Evolutionary conservation across 1,140 invertebrate genomes (phyloP).

Genomic region (Globodera rostochiensis): DNA sequence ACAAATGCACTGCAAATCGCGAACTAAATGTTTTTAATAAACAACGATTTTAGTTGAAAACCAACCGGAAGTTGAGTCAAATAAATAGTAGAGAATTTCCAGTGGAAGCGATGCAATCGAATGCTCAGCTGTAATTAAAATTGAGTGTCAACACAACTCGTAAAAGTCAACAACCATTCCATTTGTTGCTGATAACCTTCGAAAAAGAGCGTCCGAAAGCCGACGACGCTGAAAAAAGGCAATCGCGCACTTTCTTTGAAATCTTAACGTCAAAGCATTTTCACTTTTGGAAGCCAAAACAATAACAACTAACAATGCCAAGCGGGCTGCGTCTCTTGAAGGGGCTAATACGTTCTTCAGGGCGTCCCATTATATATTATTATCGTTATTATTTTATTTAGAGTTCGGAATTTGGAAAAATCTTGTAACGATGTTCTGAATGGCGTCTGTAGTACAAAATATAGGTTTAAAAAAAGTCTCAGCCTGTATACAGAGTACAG

Average conservation of each 20-base stretch:
- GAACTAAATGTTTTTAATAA: neutral
- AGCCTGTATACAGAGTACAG: no score
- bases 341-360: conserved; percentile 1
- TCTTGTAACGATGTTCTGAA: no score
- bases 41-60: neutral
- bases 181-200: neutral
- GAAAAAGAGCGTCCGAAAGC: conserved; percentile 7
- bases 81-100: conserved; percentile 23
- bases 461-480: no score
- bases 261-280: neutral
- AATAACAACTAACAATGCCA: neutral
- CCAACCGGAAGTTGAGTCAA: conserved; percentile 13
- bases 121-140: neutral
- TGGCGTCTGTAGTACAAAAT: neutral
- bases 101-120: conserved; percentile 20
- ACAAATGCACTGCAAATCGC: conserved; percentile 6
- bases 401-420: no score
- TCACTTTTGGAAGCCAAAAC: neutral
- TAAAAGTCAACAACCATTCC: neutral
- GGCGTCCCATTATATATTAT: conserved; percentile 2
- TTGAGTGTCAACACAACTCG: no score
- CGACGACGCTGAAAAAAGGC: neutral
- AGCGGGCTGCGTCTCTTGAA: conserved; percentile 13
- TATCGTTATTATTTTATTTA: neutral
- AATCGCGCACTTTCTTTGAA: conserved; percentile 9